Conservation (phyloP, 2,113 vertebrate genomes). For the Rhea pennata region DNA sequence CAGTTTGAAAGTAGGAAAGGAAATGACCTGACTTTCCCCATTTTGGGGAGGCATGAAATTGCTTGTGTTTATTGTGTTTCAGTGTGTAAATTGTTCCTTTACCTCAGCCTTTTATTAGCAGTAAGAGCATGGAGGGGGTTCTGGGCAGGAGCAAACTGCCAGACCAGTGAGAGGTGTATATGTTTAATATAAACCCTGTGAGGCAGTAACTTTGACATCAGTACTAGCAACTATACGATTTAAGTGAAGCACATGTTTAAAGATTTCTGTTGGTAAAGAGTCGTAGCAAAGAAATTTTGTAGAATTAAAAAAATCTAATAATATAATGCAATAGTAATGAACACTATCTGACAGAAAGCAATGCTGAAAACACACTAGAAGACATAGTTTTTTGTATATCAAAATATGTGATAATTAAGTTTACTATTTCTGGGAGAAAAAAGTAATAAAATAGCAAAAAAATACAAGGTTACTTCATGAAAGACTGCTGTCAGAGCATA, state of each 20-base stretch:
- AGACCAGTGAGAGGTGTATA: no score
- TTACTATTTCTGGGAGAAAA: not conserved
- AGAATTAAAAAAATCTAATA: not conserved
- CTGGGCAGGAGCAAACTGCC: no score
- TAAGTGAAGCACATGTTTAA: not conserved
- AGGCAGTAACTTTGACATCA: not conserved
- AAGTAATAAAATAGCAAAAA: slow-evolving; percentile 2
- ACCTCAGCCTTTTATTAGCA: not conserved
- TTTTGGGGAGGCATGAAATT: not conserved
- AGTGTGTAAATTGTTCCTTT: not conserved
- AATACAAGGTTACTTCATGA: not conserved
- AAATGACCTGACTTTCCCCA: accelerated
- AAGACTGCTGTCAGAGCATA: not conserved
- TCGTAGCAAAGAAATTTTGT: not conserved
- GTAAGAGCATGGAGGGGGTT: not conserved
- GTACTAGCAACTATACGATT: not conserved
- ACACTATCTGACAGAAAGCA: not conserved
- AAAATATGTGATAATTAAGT: not conserved
- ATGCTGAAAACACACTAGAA: not conserved
- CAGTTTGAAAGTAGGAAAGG: not conserved
- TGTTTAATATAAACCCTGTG: not conserved
- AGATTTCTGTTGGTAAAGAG: not conserved
- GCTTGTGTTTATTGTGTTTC: not conserved
- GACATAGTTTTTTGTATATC: not conserved
- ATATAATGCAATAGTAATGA: not conserved